Evolutionary conservation across 2,113 vertebrate species (phyloP).

Genomic region (Nerophis ophidion): DNA sequence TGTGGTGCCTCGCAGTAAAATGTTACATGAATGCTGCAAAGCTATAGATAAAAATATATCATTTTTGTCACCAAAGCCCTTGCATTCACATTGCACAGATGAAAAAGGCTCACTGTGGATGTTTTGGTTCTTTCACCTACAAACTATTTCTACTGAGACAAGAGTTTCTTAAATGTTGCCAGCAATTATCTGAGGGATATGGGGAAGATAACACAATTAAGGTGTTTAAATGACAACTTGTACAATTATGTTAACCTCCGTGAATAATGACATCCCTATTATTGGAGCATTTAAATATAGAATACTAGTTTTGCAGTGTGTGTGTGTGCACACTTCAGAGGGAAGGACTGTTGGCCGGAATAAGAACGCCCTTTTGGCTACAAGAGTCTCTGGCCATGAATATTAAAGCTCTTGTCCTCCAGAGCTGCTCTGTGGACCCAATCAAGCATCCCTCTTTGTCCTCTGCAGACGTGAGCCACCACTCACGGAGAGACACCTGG

Average conservation of each 20-base stretch:
- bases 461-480: slow-evolving; percentile 10
- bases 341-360: slow-evolving; percentile 13
- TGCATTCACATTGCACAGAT: too few species aligned
- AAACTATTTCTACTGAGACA: too few species aligned
- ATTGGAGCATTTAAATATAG: slow-evolving; percentile 5
- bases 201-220: slow-evolving; percentile 21
- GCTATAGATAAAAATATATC: neutral
- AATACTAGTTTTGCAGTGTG: neutral
- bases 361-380: slow-evolving; percentile 27
- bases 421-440: slow-evolving; percentile 39
- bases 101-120: too few species aligned
- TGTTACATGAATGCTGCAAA: neutral
- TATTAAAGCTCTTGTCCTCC: slow-evolving; percentile 42
- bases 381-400: slow-evolving; percentile 34
- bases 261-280: slow-evolving; percentile 6
- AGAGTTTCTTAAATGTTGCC: slow-evolving; percentile 3
- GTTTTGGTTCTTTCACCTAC: too few species aligned
- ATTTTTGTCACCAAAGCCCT: neutral
- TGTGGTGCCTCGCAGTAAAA: neutral
- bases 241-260: slow-evolving; percentile 18
- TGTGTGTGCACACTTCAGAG: neutral
- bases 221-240: slow-evolving; percentile 17
- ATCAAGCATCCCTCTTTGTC: slow-evolving; percentile 37
- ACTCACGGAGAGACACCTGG: neutral
- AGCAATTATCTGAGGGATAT: slow-evolving; percentile 12